Conservation (phyloP, 2,888 invertebrate species). For the Hirtodrosophila trivittata region DNA sequence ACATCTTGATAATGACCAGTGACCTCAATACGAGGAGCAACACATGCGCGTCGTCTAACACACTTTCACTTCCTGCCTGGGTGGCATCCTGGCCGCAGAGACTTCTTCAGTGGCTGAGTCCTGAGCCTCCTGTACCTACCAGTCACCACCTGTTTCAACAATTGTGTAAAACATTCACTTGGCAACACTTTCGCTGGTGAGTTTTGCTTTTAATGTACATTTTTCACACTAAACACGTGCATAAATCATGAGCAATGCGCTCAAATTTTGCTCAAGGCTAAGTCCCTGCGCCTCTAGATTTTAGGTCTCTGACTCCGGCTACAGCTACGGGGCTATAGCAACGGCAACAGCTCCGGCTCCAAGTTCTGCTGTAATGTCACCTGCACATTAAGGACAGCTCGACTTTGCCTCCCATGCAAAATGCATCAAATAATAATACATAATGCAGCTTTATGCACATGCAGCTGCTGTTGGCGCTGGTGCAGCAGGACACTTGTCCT, state of each 20-base stretch:
- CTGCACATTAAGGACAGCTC: conserved; percentile 61
- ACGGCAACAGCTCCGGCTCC: conserved; percentile 1
- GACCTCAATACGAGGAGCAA: conserved; percentile 63
- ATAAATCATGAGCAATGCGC: conserved; percentile 67
- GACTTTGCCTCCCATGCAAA: conserved; percentile 40
- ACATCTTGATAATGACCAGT: conserved; percentile 78
- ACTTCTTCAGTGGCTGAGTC: conserved; percentile 1
- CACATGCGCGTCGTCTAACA: conserved; percentile 57
- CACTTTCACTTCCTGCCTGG: conserved; percentile 70
- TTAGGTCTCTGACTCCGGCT: conserved; percentile 1
- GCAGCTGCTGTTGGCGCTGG: conserved; percentile 26
- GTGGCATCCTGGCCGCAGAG: conserved; percentile 21
- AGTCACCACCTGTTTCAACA: conserved; percentile 1
- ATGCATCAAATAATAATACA: conserved; percentile 73
- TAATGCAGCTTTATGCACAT: conserved; percentile 57
- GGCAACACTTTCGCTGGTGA: conserved; percentile 65
- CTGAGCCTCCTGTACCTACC: not conserved
- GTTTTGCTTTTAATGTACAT: conserved; percentile 72
- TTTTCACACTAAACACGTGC: conserved; percentile 80
- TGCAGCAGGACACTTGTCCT: conserved; percentile 77
- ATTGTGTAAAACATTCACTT: conserved; percentile 44
- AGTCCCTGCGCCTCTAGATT: conserved; percentile 46
- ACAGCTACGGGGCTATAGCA: not conserved
- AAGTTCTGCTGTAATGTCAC: conserved; percentile 54
- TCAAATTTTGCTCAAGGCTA: conserved; percentile 76